Percentiles rank a stretch among this genome's conserved stretches.
These are phyloP conservation scores for Meganola albula DNA, from an alignment of 2,888 invertebrate genomes.

Conservation along the genomic window DNA sequence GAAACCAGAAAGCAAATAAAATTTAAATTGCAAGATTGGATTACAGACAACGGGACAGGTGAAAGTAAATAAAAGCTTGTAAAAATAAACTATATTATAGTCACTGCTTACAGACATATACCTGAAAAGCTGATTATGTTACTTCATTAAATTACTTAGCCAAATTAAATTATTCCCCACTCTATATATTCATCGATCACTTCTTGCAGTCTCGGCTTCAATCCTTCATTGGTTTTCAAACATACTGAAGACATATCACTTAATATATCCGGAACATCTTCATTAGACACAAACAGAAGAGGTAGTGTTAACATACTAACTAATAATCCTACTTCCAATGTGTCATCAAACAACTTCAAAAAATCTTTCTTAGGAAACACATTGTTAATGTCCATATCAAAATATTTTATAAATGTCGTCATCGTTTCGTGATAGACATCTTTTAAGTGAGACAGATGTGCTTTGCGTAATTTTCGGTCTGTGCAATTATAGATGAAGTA, in stretches of 20 bases:
- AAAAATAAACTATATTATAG: too few relatives aligned
- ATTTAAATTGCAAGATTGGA: too few relatives aligned
- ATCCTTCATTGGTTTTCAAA: neutral
- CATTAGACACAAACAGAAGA: slow-evolving; percentile 34
- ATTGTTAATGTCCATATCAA: slow-evolving; percentile 32
- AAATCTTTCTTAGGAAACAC: slow-evolving; percentile 37
- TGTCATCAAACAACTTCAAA: slow-evolving; percentile 32
- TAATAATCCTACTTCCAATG: slow-evolving; percentile 39
- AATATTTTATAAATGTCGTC: slow-evolving; percentile 33
- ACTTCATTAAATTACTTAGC: too few relatives aligned
- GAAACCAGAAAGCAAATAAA: too few relatives aligned
- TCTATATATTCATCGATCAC: slow-evolving; percentile 30
- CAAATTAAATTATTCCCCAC: slow-evolving; percentile 15
- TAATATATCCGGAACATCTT: slow-evolving; percentile 30
- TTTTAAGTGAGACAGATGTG: slow-evolving; percentile 36
- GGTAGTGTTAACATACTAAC: slow-evolving; percentile 24
- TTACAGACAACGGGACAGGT: too few relatives aligned
- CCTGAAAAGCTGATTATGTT: too few relatives aligned
- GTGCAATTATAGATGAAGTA: slow-evolving; percentile 39
- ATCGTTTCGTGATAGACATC: slow-evolving; percentile 37
- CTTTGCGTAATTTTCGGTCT: slow-evolving; percentile 37
- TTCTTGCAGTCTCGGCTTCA: slow-evolving; percentile 23
- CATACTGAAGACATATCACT: slow-evolving; percentile 6
- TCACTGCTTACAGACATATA: too few relatives aligned
- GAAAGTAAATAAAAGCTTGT: too few relatives aligned